These are phyloP conservation scores for Piprites chloris DNA, from an alignment of 2,113 vertebrate species.

Conservation along the genomic window DNA sequence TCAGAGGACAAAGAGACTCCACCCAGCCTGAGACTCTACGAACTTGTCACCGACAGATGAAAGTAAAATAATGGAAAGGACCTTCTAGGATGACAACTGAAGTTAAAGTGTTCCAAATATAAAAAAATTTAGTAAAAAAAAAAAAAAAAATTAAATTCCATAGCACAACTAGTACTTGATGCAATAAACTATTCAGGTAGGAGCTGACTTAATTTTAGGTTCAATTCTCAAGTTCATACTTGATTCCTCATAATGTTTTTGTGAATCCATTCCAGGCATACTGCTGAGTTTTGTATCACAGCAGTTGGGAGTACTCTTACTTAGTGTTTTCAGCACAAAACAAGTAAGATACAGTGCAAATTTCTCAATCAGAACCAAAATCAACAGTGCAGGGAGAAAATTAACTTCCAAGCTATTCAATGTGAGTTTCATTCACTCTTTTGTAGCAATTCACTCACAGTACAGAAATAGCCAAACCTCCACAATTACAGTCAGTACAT, in stretches of 20 bases:
- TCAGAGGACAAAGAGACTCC: not conserved
- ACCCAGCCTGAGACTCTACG: not conserved
- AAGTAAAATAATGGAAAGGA: not conserved
- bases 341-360: not conserved
- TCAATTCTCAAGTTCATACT: not conserved
- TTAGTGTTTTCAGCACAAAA: not conserved
- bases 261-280: not conserved
- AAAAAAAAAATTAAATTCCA: not conserved
- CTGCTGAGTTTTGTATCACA: not conserved
- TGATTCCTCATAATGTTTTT: not conserved
- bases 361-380: not conserved
- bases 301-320: not conserved
- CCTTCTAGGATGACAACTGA: not conserved
- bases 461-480: not conserved
- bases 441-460: fast-evolving
- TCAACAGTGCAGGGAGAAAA: not conserved
- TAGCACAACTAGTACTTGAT: not conserved
- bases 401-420: not conserved
- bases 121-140: not conserved
- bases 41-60: fast-evolving
- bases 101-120: not conserved
- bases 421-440: not conserved
- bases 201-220: not conserved
- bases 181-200: not conserved
- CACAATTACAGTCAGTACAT: not conserved